These are phyloP conservation scores for Papio anubis DNA, from an alignment of 2,113 vertebrate species.

Conservation along the genomic window DNA sequence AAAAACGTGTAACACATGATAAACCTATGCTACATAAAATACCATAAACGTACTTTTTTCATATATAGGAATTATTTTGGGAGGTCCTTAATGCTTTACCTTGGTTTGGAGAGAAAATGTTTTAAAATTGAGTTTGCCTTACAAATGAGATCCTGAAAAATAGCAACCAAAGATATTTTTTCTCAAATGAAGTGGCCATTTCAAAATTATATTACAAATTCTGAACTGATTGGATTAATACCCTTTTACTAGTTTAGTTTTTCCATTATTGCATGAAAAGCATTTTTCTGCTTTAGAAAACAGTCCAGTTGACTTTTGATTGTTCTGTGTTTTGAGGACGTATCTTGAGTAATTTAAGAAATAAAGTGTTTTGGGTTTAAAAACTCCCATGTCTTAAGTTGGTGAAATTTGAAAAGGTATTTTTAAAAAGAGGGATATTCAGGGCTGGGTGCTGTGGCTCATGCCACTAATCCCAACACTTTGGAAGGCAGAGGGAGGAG, in stretches of 20 bases:
- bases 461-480: no score
- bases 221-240: constrained; percentile 35
- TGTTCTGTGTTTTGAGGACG: constrained; percentile 63
- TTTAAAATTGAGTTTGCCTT: constrained; percentile 58
- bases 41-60: neutral
- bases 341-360: constrained; percentile 65
- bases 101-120: constrained; percentile 47
- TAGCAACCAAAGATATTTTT: constrained; percentile 12
- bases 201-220: constrained; percentile 49
- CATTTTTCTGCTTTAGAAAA: constrained; percentile 73
- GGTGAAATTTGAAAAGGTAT: constrained; percentile 46
- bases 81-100: constrained; percentile 26
- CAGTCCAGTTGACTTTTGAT: constrained; percentile 52
- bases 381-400: constrained; percentile 55
- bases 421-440: constrained; percentile 50
- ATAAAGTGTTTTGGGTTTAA: constrained; percentile 64
- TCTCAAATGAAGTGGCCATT: constrained; percentile 17
- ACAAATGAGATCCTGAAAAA: constrained; percentile 55
- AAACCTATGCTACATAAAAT: neutral
- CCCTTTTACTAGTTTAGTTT: constrained; percentile 35
- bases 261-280: constrained; percentile 35
- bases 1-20: constrained; percentile 27
- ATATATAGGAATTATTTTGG: constrained; percentile 39
- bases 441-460: neutral
- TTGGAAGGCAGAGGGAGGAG: no score